Evolutionary conservation across 1,140 invertebrate genomes (phyloP).

Genomic region (Pomacea maculata): DNA sequence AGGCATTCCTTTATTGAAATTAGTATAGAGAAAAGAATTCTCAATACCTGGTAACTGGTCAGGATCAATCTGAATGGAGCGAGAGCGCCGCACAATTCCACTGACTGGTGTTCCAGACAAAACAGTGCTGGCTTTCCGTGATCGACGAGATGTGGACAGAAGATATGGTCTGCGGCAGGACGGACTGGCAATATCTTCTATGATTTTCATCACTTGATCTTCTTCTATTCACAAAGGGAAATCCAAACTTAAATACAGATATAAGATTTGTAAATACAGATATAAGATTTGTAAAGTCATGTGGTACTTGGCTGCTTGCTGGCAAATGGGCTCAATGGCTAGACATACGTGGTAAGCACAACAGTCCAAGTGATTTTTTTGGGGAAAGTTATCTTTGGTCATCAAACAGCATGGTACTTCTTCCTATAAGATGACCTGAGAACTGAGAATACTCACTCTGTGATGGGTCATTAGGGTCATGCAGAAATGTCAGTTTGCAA

Average conservation of each 20-base stretch:
- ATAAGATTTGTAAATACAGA: too few species aligned
- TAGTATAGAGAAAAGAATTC: slow-evolving; percentile 14
- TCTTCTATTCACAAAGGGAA: slow-evolving; percentile 22
- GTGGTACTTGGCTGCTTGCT: too few species aligned
- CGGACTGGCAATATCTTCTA: slow-evolving; percentile 37
- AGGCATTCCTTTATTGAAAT: background rate
- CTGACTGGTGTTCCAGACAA: slow-evolving; percentile 33
- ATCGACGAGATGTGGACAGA: slow-evolving; percentile 31
- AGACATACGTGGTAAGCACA: too few species aligned
- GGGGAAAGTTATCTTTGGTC: background rate
- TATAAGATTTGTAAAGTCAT: too few species aligned
- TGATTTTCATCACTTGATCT: slow-evolving; percentile 31
- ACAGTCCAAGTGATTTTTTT: background rate
- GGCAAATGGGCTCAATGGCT: too few species aligned
- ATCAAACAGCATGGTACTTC: background rate
- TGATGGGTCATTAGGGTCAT: slow-evolving; percentile 41
- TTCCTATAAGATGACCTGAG: too few species aligned
- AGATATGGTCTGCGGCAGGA: slow-evolving; percentile 40
- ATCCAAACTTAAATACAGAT: too few species aligned
- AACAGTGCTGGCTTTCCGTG: slow-evolving; percentile 22
- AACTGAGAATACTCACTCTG: slow-evolving; percentile 34
- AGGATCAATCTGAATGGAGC: slow-evolving; percentile 56
- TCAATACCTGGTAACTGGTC: slow-evolving; percentile 50
- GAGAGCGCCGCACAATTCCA: slow-evolving; percentile 55
- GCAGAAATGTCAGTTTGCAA: slow-evolving; percentile 92